A percentile compares a stretch with the other conserved stretches of the same genome.
phyloP scores from a whole-genome alignment of 2,797 vertebrate species.

The Arrhamphus sclerolepis region DNA sequence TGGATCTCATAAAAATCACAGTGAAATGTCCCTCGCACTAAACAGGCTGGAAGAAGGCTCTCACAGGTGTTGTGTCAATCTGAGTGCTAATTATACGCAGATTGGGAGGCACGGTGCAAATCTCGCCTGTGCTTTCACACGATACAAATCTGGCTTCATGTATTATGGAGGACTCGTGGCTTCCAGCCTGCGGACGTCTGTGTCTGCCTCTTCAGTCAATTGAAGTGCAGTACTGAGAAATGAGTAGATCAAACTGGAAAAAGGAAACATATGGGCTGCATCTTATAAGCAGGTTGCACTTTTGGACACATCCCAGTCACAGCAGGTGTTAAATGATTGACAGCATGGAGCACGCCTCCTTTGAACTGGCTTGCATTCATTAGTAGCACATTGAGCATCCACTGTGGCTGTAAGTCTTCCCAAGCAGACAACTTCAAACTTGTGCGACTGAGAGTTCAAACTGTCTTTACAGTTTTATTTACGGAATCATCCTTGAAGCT shows the following conservation, averaged over 20 bases:
- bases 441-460: neutral
- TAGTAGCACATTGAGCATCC: conserved; percentile 14
- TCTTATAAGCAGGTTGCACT: conserved; percentile 23
- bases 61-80: conserved; percentile 50
- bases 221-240: conserved; percentile 17
- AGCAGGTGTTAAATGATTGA: conserved; percentile 39
- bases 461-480: neutral
- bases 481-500: no score
- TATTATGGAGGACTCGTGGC: conserved; percentile 13
- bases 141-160: conserved; percentile 37
- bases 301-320: conserved; percentile 27
- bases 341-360: conserved; percentile 25
- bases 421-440: neutral
- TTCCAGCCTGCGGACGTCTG: conserved; percentile 10
- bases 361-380: conserved; percentile 35
- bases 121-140: conserved; percentile 24
- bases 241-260: conserved; percentile 10
- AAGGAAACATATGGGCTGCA: conserved; percentile 11
- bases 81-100: conserved; percentile 53
- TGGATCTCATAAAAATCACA: no score
- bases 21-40: no score
- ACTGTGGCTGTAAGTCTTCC: neutral
- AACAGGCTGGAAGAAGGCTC: conserved; percentile 19
- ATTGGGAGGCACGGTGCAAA: conserved; percentile 36
- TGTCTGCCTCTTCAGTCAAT: conserved; percentile 21